Base-by-base conservation (phyloP, 1,140 invertebrate species). In the Caenorhabditis latens region DNA sequence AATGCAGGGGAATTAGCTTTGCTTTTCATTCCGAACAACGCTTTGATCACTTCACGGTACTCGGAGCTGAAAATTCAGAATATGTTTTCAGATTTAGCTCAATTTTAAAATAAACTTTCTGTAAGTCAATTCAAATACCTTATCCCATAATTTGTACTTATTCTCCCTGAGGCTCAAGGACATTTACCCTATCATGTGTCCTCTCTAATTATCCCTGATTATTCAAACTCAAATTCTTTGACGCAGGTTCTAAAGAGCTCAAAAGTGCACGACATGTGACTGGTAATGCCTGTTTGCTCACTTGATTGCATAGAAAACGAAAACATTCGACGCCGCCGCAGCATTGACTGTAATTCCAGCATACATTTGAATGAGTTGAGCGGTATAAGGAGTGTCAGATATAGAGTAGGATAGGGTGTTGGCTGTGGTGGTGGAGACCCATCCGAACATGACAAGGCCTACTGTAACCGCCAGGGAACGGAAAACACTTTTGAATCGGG, bases 331-430 rank as follows among this genome's bases (percentile, higher is more conserved):
- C 32, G 84, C 84, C 0, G 84, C 67, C 1, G 84, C 53, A 19
- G 50, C 48, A 46, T 85, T 85, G 46, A 85, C 84, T 40, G 84
- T 85, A 11, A 85, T 85, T 58, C 84, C 84, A 43, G 84, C 84
- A 75, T 85, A 85, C 58, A 71, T 65, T 79, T 85, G 84, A 21
- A 85, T 85, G 13, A 85, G 21, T 53, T 53, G 46, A 32, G n/a
- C n/a, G 24, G 63, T 71, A 19, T 53, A 85, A 48, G 46, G n/a
- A 53, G 16, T 43, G 32, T 46, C 32, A 55, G 65, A n/a, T 42
- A 85, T 55, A 11, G 24, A 53, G 40, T 75, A 75, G 4, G 84
- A 85, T 46, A 85, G 4, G 24, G 84, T 85, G 53, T 85, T 85
- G 5, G 84, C 67, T 40, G 43, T 46, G 4, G 84, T 85, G 16